Percentiles rank a stretch among this genome's conserved stretches.
These are phyloP conservation scores for Cylindroiulus punctatus DNA, from an alignment of 2,888 invertebrate species.

Conservation along the genomic window DNA sequence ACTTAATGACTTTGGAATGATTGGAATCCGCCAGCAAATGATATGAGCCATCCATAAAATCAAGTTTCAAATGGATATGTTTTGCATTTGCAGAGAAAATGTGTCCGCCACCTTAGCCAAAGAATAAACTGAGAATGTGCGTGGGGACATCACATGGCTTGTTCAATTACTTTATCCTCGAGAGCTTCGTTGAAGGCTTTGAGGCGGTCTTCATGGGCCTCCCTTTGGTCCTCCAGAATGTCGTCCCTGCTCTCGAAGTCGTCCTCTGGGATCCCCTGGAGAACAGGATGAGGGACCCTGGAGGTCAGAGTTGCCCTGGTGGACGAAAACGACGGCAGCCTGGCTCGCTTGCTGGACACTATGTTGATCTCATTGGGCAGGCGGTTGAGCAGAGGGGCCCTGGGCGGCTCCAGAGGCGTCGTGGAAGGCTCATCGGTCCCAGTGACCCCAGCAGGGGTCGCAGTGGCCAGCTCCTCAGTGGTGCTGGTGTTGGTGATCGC, in stretches of 20 bases:
- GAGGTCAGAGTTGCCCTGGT: background rate
- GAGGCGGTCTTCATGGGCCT: background rate
- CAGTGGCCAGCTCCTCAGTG: background rate
- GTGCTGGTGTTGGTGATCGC: background rate
- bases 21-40: too few relatives aligned
- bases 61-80: too few relatives aligned
- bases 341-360: background rate
- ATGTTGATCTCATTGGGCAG: conserved; percentile 6
- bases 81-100: too few relatives aligned
- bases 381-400: conserved; percentile 17
- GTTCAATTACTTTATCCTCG: background rate
- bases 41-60: too few relatives aligned
- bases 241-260: background rate
- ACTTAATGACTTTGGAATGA: too few relatives aligned
- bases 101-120: too few relatives aligned
- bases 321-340: background rate
- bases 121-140: too few relatives aligned
- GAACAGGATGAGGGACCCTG: background rate
- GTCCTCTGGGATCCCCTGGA: background rate
- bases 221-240: background rate
- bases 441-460: background rate
- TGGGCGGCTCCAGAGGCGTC: background rate
- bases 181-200: background rate
- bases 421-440: background rate
- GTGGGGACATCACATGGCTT: too few relatives aligned